Base-by-base conservation (phyloP, 2,888 invertebrate species). In the Cataglyphis albicans region DNA sequence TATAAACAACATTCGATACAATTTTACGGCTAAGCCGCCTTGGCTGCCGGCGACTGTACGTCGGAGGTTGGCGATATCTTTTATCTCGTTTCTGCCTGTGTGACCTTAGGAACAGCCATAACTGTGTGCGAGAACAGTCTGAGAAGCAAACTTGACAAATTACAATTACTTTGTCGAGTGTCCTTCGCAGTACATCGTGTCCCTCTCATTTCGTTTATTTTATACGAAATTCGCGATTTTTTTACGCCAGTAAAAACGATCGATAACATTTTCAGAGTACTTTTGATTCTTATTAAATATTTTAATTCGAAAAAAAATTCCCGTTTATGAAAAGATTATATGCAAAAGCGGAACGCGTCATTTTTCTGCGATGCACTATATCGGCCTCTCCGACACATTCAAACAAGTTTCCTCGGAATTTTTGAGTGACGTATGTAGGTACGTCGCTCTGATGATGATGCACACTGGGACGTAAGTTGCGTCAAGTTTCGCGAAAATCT, bases 61-160 rank as follows among this genome's bases (percentile, higher is more conserved):
- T 44, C 72, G 72, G 72, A 61, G 35, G 12, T 59, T 44, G 78
- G 72, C 78, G 78, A 25, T 80, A 80, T 80, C 72, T 72, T 80
- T 80, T 72, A 72, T 80, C 59, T 61, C 72, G 18, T 48, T 72
- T 35, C 72, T 48, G 35, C 44, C 44, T n/a, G 59, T 3, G 78
- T 48, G 72, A 61, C 72, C 72, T 80, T 80, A 72, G 78, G 35
- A 80, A 48, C 44, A 44, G 59, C 57, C 44, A 32, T 12, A n/a
- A 12, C 18, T 41, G 35, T 15, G 6, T 35, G 57, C 44, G 12
- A 18, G 59, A 32, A 59, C 72, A 55, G 41, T 78, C 44, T 29
- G 78, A 35, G 59, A 59, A 72, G 59, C 72, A 72, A 80, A 61
- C 44, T 21, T 72, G 57, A 78, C 57, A 32, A 70, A 72, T 80